Evolutionary conservation across 2,113 vertebrate genomes (phyloP).

Genomic region (Phainopepla nitens): DNA sequence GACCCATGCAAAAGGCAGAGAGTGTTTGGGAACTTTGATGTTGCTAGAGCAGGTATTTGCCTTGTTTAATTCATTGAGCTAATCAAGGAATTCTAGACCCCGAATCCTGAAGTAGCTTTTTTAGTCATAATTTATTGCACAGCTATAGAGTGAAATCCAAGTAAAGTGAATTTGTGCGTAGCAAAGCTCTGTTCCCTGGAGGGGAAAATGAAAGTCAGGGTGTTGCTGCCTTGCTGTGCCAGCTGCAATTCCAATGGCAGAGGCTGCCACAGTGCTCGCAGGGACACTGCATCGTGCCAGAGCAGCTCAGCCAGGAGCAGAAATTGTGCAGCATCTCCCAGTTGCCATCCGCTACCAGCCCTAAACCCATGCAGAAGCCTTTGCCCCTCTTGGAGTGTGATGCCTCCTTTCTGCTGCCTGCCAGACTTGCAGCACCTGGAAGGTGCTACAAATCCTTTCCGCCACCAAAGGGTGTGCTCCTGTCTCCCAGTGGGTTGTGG

Average conservation of each 20-base stretch:
- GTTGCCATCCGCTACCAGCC: fast-evolving
- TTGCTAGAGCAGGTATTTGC: background rate
- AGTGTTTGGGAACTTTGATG: background rate
- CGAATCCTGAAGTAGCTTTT: background rate
- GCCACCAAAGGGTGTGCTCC: background rate
- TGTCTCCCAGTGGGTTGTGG: background rate
- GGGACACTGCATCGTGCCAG: fast-evolving
- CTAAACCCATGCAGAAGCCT: background rate
- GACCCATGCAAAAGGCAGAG: background rate
- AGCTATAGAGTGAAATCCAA: background rate
- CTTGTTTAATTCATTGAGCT: background rate
- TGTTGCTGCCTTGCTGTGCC: background rate
- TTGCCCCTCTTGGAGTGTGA: background rate
- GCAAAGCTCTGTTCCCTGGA: background rate
- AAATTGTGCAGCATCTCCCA: background rate
- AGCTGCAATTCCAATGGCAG: background rate
- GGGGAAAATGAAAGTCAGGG: background rate
- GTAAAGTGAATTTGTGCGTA: background rate
- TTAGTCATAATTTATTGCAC: background rate
- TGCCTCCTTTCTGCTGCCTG: background rate
- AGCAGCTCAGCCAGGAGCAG: background rate
- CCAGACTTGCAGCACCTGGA: background rate
- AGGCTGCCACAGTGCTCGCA: fast-evolving
- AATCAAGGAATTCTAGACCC: background rate
- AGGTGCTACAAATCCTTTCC: background rate